These are phyloP conservation scores for Rhogogaster chlorosoma DNA, from an alignment of 2,888 invertebrate genomes.

Conservation along the genomic window DNA sequence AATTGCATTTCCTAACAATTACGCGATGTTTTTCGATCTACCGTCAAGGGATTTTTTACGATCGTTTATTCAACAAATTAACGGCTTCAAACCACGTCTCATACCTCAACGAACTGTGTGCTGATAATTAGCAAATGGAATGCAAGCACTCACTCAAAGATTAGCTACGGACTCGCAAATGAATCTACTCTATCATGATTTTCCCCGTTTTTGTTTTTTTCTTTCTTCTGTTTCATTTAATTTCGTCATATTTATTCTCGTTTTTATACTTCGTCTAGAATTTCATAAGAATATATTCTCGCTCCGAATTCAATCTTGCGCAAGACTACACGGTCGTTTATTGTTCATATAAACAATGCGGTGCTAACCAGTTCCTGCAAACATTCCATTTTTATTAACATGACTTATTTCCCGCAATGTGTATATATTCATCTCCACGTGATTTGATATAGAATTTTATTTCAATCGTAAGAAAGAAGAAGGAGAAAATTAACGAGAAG, in stretches of 20 bases:
- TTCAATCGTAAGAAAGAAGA: not conserved
- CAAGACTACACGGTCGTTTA: not conserved
- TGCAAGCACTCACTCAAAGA: not conserved
- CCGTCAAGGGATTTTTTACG: not conserved
- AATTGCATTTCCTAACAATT: not conserved
- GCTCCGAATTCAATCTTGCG: not conserved
- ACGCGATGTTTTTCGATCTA: not conserved
- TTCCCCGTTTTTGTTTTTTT: not conserved
- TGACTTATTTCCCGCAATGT: not conserved
- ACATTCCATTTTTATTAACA: not conserved
- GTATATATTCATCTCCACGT: not conserved
- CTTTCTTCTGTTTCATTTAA: not conserved
- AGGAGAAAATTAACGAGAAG: too few species aligned
- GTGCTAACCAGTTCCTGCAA: not conserved
- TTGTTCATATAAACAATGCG: not conserved
- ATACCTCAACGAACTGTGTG: not conserved
- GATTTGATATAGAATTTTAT: not conserved
- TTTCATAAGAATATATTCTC: not conserved
- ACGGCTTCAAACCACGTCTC: not conserved
- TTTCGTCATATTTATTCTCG: not conserved
- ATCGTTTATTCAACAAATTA: not conserved
- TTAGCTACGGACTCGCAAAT: not conserved
- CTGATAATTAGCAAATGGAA: not conserved
- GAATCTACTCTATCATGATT: not conserved
- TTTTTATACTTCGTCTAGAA: not conserved